phyloP scores from a whole-genome alignment of 1,140 invertebrate genomes.

The Galendromus occidentalis region DNA sequence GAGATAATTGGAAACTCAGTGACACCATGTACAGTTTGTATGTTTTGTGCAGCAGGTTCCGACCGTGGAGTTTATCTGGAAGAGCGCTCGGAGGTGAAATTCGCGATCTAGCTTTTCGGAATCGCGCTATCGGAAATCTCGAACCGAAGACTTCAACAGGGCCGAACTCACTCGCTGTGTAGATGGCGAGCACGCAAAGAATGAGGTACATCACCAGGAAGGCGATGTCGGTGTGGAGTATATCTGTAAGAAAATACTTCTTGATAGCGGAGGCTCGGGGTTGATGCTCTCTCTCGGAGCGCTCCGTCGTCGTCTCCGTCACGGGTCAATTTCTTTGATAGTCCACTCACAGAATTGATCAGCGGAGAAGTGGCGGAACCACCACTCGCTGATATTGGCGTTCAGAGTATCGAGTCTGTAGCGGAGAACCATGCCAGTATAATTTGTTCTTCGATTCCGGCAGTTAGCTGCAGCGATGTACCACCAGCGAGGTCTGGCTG shows the following conservation, averaged over 20 bases:
- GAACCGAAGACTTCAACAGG: too few species aligned
- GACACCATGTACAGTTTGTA: conserved; percentile 64
- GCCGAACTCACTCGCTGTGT: conserved; percentile 11
- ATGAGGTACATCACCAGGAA: conserved; percentile 30
- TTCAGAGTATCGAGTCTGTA: conserved; percentile 61
- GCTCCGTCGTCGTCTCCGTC: neutral
- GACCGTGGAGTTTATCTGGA: conserved; percentile 45
- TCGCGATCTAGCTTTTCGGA: too few species aligned
- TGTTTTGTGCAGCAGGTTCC: conserved; percentile 61
- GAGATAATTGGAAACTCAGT: conserved; percentile 35
- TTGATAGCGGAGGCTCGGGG: neutral
- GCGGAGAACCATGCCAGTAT: conserved; percentile 16
- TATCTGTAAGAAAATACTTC: conserved; percentile 24
- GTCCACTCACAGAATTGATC: conserved; percentile 67
- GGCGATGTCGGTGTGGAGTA: conserved; percentile 28
- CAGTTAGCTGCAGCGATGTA: conserved; percentile 52
- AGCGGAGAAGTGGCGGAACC: conserved; percentile 68
- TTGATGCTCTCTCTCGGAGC: neutral
- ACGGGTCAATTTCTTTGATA: neutral
- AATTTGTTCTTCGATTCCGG: conserved; percentile 18
- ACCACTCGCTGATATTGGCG: conserved; percentile 45
- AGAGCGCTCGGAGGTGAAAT: conserved; percentile 18
- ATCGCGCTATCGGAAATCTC: too few species aligned
- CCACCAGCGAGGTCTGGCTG: conserved; percentile 51
- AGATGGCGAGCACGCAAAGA: conserved; percentile 33